These are phyloP conservation scores for Spilogale gracilis DNA, from an alignment of 2,113 vertebrate genomes.

Conservation along the genomic window DNA sequence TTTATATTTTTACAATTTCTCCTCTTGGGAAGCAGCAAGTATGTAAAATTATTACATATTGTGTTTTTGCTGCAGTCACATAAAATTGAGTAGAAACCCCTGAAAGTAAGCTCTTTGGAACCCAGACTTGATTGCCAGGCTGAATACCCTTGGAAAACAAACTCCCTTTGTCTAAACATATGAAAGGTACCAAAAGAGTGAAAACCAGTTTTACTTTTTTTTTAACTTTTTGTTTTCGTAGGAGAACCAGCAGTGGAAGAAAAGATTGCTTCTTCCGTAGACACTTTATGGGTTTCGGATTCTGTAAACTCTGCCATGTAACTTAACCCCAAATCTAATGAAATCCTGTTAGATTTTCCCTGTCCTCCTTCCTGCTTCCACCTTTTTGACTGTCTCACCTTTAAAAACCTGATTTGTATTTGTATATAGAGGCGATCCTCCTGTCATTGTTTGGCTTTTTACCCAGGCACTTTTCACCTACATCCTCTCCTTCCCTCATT, in stretches of 20 bases:
- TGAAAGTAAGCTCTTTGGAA: background rate
- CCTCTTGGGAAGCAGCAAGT: conserved; percentile 22
- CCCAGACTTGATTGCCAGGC: conserved; percentile 22
- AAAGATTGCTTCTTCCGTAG: conserved; percentile 69
- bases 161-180: conserved; percentile 16
- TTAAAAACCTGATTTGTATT: conserved; percentile 85
- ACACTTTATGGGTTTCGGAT: conserved; percentile 60
- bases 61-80: background rate
- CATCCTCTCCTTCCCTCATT: conserved; percentile 83
- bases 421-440: conserved; percentile 85
- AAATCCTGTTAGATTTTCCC: conserved; percentile 78
- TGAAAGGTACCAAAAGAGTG: conserved; percentile 53
- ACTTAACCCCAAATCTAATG: conserved; percentile 63
- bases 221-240: background rate
- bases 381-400: conserved; percentile 83
- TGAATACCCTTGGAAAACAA: conserved; percentile 46
- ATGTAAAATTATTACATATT: background rate
- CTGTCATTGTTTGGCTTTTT: conserved; percentile 84
- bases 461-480: conserved; percentile 87
- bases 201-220: conserved; percentile 32
- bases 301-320: conserved; percentile 61
- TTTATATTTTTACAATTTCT: background rate
- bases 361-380: conserved; percentile 80
- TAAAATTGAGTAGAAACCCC: background rate
- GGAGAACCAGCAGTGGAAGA: conserved; percentile 53